These are phyloP conservation scores for Hemiprocne comata DNA, from an alignment of 2,113 vertebrate genomes.

Conservation along the genomic window DNA sequence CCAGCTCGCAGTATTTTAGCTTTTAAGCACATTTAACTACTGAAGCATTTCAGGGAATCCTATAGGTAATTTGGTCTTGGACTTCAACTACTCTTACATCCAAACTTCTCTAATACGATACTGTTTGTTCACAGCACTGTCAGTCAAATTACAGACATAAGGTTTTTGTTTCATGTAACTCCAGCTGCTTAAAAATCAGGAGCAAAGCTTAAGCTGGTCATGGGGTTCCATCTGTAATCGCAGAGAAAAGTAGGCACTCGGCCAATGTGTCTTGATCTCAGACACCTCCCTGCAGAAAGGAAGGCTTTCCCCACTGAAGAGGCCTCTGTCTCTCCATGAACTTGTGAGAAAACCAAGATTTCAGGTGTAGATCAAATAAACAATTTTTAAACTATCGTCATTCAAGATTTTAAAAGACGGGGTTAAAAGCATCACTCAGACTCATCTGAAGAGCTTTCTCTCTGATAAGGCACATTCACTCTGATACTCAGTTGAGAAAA, in stretches of 20 bases:
- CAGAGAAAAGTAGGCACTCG: not conserved
- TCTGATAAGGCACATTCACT: not conserved
- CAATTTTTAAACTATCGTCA: not conserved
- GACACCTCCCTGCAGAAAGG: not conserved
- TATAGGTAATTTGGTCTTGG: not conserved
- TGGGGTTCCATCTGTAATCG: fast-evolving
- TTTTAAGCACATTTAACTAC: not conserved
- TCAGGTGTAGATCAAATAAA: not conserved
- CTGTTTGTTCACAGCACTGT: not conserved
- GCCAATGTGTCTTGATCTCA: not conserved
- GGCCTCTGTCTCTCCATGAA: not conserved
- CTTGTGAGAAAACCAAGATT: not conserved
- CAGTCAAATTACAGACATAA: not conserved
- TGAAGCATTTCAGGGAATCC: not conserved
- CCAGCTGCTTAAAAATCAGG: not conserved
- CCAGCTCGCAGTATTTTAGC: not conserved
- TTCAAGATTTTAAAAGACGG: not conserved
- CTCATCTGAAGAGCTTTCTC: not conserved
- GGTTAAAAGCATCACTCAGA: not conserved
- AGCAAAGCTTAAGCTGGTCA: not conserved
- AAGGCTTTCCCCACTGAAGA: not conserved
- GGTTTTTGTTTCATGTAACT: not conserved
- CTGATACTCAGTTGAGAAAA: not conserved
- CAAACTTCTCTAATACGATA: not conserved
- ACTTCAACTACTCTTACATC: not conserved